Conservation (phyloP, 1,140 invertebrate genomes). For the Neotoxoptera formosana region DNA sequence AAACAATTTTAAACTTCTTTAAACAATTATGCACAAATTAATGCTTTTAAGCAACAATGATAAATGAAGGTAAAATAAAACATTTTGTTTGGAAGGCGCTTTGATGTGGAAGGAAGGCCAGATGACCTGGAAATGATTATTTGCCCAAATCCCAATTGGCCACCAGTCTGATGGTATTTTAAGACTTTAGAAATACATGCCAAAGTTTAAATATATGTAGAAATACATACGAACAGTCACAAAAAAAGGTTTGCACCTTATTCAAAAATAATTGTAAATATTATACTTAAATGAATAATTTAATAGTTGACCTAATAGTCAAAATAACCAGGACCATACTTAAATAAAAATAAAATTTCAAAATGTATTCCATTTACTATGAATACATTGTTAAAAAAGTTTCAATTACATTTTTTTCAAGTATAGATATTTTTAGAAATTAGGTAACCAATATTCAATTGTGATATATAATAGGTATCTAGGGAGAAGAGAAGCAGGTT, state of each 20-base stretch:
- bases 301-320: background rate
- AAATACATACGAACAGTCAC: constrained; percentile 16
- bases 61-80: constrained; percentile 22
- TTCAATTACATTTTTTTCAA: background rate
- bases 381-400: too few species aligned
- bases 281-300: background rate
- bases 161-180: constrained; percentile 47
- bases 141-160: constrained; percentile 54
- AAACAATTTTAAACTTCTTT: background rate
- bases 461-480: background rate
- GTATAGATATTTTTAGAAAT: background rate
- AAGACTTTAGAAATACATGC: constrained; percentile 55
- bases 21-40: background rate
- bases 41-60: background rate
- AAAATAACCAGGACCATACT: background rate
- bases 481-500: too few species aligned
- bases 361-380: background rate
- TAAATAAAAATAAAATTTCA: background rate
- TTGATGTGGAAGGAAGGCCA: constrained; percentile 17
- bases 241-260: constrained; percentile 21
- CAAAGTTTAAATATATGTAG: constrained; percentile 41
- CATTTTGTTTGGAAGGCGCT: background rate
- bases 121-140: constrained; percentile 55
- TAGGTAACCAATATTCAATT: background rate
- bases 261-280: background rate